Evolutionary conservation across 2,113 vertebrate genomes (phyloP), one percentile per base, ranked within the genome.

Genomic region (Menura novaehollandiae): DNA sequence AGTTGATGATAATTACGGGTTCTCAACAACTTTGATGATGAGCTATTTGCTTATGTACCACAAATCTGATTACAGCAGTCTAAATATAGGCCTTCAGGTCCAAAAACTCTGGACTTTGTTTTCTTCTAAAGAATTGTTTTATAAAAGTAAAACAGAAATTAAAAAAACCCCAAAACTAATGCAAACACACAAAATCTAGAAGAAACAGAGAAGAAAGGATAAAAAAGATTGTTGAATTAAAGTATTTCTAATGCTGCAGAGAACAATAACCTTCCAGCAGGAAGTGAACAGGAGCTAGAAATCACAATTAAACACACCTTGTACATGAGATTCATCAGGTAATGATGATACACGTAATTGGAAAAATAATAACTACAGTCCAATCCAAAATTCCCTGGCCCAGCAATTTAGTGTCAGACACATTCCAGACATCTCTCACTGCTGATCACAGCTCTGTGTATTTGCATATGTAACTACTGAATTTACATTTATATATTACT

Each of bases 1-100:
- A 86, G 41, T 24, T 94, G 93, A 97, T 92, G 79, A 84, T 90
- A 97, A 95, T 94, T 91, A 93, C 1, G 17, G 88, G 88, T 81
- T 96, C 58, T 94, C 52, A 71, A 75, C 24, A 82, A 71, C 73
- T 93, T 93, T 91, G 73, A 93, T 89, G 91, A 94, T 82, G 77
- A 94, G 37, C 53, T 92, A 84, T 92, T 96, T 93, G 76, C 92
- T 96, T 94, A 75, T 62, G 52, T 78, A 86, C 33, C 22, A 75
- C 75, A 91, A 96, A 95, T 90, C 83, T 91, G 60, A 92, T 92
- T 89, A 96, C n/a, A 43, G 26, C 67, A 84, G 6, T 86, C 47
- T 96, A 90, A 95, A 88, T 92, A 75, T 52, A 81, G 37, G n/a
- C 27, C 39, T 63, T 85, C 44, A 78, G 39, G 55, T 86, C 79